Evolutionary conservation across 92 coral and sea anemone genomes (phyloP).

Genomic region (Porites lobata): DNA sequence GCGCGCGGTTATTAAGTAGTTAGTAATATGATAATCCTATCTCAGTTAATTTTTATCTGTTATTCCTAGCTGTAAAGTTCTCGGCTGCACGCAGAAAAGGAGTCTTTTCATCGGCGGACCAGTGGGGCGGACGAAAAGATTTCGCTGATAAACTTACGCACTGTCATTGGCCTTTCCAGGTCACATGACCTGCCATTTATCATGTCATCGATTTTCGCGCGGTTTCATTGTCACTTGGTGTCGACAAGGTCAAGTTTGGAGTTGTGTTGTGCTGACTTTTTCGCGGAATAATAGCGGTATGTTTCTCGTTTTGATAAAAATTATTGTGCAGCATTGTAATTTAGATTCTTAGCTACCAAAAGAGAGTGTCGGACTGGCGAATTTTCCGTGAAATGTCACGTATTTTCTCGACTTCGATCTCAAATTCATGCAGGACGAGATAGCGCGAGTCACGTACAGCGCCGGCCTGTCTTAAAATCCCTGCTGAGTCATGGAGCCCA

Average conservation of each 20-base stretch:
- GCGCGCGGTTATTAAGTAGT: slow-evolving; percentile 2
- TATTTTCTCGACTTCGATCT: background rate
- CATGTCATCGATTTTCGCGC: background rate
- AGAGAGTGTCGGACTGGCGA: background rate
- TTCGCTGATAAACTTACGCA: background rate
- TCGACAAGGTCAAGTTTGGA: background rate
- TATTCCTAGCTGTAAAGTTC: too few species aligned
- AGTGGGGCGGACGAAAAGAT: too few species aligned
- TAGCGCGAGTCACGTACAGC: background rate
- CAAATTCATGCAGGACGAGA: background rate
- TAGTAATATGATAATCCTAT: background rate
- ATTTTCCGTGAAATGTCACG: background rate
- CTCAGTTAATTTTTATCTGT: too few species aligned
- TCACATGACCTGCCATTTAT: slow-evolving; percentile 21
- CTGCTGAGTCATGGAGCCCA: too few species aligned
- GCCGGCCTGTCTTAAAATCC: background rate
- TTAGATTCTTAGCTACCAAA: background rate
- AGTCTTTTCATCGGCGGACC: too few species aligned
- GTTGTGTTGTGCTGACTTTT: slow-evolving; percentile 19
- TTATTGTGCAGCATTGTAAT: slow-evolving; percentile 12
- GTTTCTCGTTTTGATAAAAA: background rate
- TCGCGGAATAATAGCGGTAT: slow-evolving; percentile 16
- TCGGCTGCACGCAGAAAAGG: too few species aligned
- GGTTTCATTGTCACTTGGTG: background rate
- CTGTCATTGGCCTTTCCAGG: slow-evolving; percentile 19